Evolutionary conservation across 2,888 invertebrate genomes (phyloP).

Genomic region (Apodemia duryi): DNA sequence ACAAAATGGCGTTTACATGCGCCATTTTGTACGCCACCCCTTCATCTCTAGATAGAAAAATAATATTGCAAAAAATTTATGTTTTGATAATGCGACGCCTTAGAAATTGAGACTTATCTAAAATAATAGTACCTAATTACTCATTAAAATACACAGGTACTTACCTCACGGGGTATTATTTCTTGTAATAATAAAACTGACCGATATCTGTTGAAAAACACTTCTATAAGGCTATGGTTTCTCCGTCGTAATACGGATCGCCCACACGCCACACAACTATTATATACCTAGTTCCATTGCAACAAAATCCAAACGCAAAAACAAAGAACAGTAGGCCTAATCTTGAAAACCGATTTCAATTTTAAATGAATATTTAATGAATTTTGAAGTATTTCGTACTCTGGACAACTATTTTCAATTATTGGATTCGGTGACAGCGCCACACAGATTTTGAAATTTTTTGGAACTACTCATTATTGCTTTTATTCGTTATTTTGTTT

Average conservation of each 20-base stretch:
- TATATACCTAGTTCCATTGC: slow-evolving; percentile 10
- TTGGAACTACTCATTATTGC: too few relatives aligned
- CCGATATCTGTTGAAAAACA: background rate
- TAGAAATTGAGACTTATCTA: background rate
- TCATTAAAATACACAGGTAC: slow-evolving; percentile 10
- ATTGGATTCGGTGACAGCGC: too few relatives aligned
- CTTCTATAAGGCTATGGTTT: slow-evolving; percentile 4
- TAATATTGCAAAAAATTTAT: slow-evolving; percentile 4
- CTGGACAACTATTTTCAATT: too few relatives aligned
- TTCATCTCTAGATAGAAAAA: background rate
- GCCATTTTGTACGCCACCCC: background rate
- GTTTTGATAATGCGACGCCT: background rate
- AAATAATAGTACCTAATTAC: slow-evolving; percentile 2
- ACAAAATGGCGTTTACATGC: slow-evolving; percentile 8
- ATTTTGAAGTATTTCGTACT: too few relatives aligned
- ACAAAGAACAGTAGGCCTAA: background rate
- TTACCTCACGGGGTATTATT: slow-evolving; percentile 15
- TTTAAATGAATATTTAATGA: too few relatives aligned
- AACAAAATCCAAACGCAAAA: slow-evolving; percentile 13
- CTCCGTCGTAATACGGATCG: slow-evolving; percentile 13
- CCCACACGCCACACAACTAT: slow-evolving; percentile 13
- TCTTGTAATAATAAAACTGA: slow-evolving; percentile 15
- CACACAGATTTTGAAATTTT: too few relatives aligned
- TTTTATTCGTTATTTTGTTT: too few relatives aligned
- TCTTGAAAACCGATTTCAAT: too few relatives aligned